A percentile compares a stretch with the other conserved stretches of the same genome.
These are phyloP conservation scores for Chrysomela aeneicollis DNA, from an alignment of 2,888 invertebrate genomes.

Conservation along the genomic window DNA sequence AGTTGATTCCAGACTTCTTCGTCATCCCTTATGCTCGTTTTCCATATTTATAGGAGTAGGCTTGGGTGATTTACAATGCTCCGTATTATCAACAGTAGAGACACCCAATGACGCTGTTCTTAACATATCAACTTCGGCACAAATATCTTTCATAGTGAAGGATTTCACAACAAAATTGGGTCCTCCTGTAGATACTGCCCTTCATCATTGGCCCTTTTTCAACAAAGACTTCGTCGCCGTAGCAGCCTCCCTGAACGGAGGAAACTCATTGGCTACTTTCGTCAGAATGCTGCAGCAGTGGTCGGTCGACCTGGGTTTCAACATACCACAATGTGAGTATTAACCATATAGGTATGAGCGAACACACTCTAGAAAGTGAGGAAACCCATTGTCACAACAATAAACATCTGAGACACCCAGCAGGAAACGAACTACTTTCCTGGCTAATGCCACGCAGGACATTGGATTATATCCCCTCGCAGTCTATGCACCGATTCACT, in stretches of 20 bases:
- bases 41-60: conserved; percentile 70
- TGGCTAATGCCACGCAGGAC: too few species aligned
- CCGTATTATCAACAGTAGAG: conserved; percentile 79
- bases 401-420: too few species aligned
- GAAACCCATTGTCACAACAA: too few species aligned
- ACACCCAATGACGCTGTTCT: conserved; percentile 73
- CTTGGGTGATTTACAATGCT: conserved; percentile 85
- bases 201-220: conserved; percentile 83
- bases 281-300: conserved; percentile 82
- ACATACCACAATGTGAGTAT: conserved; percentile 72
- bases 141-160: conserved; percentile 77
- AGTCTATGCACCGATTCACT: too few species aligned
- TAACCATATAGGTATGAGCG: not conserved
- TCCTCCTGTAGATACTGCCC: conserved; percentile 58
- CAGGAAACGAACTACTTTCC: too few species aligned
- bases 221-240: conserved; percentile 76
- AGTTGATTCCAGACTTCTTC: too few species aligned
- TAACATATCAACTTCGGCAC: conserved; percentile 89
- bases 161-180: conserved; percentile 61
- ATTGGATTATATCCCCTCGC: too few species aligned
- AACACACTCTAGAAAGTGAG: too few species aligned
- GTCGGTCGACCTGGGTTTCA: conserved; percentile 78
- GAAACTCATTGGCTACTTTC: conserved; percentile 81
- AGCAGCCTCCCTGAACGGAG: conserved; percentile 87
- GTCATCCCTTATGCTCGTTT: too few species aligned